These are phyloP conservation scores for Axinella damicornis DNA, from an alignment of 37 sponge, comb jelly and placozoan genomes.

Conservation along the genomic window DNA sequence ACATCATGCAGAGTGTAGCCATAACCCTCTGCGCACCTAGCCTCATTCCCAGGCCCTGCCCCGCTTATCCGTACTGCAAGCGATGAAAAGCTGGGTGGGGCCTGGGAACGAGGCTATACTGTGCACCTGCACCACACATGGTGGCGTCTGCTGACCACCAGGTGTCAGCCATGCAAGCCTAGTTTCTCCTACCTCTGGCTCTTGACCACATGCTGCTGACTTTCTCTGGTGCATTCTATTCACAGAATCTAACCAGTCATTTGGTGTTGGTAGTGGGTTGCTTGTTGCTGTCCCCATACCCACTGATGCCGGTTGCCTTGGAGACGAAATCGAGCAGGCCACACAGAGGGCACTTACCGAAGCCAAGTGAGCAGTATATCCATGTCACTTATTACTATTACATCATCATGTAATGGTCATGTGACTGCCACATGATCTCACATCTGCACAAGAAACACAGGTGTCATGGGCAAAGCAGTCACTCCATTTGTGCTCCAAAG, in stretches of 20 bases:
- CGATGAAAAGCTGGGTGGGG: too few species aligned
- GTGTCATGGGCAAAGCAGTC: conserved; percentile 72
- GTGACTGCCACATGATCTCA: too few species aligned
- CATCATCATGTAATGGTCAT: too few species aligned
- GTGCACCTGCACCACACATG: too few species aligned
- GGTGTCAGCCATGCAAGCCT: too few species aligned
- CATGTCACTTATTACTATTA: neutral
- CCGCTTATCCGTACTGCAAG: too few species aligned
- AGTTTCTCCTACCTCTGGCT: too few species aligned
- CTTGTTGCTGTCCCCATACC: conserved; percentile 94
- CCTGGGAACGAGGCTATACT: too few species aligned
- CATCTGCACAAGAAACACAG: conserved; percentile 4
- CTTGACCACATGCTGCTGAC: neutral
- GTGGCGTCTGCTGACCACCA: too few species aligned
- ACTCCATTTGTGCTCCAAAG: conserved; percentile 90
- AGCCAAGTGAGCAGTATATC: conserved; percentile 51
- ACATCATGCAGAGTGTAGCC: too few species aligned
- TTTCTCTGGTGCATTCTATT: neutral
- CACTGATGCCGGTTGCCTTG: conserved; percentile 40
- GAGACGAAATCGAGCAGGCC: conserved; percentile 76
- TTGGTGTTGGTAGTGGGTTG: conserved; percentile 75
- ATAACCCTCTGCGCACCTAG: too few species aligned
- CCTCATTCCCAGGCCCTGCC: too few species aligned
- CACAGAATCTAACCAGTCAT: conserved; percentile 50
- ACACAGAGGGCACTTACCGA: conserved; percentile 75